phyloP scores from a whole-genome alignment of 2,888 invertebrate species.

The Neoascia interrupta region DNA sequence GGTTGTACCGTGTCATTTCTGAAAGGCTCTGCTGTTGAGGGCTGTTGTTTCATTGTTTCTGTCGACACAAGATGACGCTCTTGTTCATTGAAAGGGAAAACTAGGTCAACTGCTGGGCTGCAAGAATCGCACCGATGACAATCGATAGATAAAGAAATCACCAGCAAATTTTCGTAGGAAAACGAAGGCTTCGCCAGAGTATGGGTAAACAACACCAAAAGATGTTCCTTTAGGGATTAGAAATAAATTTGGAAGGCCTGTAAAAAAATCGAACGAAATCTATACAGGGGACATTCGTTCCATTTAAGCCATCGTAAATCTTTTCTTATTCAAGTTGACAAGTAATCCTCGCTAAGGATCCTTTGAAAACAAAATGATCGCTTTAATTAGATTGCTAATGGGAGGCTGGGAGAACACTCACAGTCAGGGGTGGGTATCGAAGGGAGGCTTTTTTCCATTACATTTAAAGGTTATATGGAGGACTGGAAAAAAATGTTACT shows the following conservation, averaged over 20 bases:
- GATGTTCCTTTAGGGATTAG: neutral
- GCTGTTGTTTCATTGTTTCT: neutral
- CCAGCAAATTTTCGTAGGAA: neutral
- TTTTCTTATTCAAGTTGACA: conserved; percentile 1
- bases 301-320: conserved; percentile 10
- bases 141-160: conserved; percentile 1
- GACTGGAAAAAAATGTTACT: no score
- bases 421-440: no score
- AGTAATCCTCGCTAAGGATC: conserved; percentile 12
- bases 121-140: conserved; percentile 13
- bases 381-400: neutral
- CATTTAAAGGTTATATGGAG: no score
- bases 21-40: no score
- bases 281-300: neutral
- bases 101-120: conserved; percentile 8
- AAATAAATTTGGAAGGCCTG: conserved; percentile 4
- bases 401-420: no score
- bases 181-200: no score
- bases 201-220: neutral
- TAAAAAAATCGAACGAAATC: neutral
- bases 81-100: neutral
- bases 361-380: neutral
- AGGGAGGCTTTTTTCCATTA: no score
- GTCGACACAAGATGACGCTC: neutral
- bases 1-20: no score